Base-by-base conservation (phyloP, 2,113 vertebrate genomes). In the Eurystomus gularis region DNA sequence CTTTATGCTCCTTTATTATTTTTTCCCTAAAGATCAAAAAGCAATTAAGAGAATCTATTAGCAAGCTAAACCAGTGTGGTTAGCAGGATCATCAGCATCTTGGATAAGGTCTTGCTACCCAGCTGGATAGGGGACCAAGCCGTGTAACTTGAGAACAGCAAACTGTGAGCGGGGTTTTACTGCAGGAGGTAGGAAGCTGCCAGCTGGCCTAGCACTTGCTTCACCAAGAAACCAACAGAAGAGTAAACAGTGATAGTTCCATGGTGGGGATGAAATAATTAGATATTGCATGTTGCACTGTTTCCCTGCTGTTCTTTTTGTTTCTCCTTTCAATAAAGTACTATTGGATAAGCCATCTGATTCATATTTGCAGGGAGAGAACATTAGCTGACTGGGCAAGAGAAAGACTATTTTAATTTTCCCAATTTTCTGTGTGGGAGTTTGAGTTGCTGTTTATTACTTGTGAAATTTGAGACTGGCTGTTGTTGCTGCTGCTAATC, bases 261-360 rank as follows among this genome's bases (percentile, higher is more conserved):
- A 1, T 23, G 9, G 69, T 78, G 89, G 72, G 80, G 39, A 91
- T 62, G 42, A 33, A 81, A 48, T 83, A 95, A 95, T 95, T 91
- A 96, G 91, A 94, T 91, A 82, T 66, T 92, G 72, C 77, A 73
- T 48, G 51, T 79, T 70, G 61, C 55, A 79, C 55, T 58, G 61
- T 84, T 82, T 86, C 64, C 91, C 91, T 78, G 89, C 72, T 95
- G 94, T 71, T 95, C 88, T 95, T 97, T 95, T 94, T 94, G 91
- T 84, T 95, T 92, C 72, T 86, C 39, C 83, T 88, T 94, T 94
- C 94, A 88, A 78, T 84, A 55, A 91, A 92, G 64, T 23, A 60
- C 42, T 84, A 29, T 89, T 94, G 77, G 64, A 86, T 86, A 82
- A 79, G 42, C 80, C 86, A 64, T 75, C 72, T 86, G 80, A 96